These are phyloP conservation scores for Echeneis naucrates DNA, from an alignment of 2,797 vertebrate species.

Conservation along the genomic window DNA sequence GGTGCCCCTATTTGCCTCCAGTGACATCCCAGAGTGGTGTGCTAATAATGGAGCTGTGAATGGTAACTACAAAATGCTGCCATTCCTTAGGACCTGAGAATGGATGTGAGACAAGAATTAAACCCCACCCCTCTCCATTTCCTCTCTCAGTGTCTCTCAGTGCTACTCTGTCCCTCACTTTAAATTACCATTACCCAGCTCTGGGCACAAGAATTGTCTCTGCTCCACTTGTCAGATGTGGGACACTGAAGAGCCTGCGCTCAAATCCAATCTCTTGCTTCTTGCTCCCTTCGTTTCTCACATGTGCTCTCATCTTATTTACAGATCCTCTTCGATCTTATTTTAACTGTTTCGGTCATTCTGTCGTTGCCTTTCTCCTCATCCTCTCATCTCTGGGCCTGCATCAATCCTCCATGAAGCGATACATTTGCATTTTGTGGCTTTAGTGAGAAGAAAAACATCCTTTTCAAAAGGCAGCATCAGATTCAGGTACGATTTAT, in stretches of 20 bases:
- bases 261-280: slow-evolving; percentile 43
- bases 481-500: slow-evolving; percentile 45
- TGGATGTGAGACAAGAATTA: slow-evolving; percentile 63
- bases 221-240: slow-evolving; percentile 82
- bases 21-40: slow-evolving; percentile 74
- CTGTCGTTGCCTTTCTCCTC: slow-evolving; percentile 18
- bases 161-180: slow-evolving; percentile 75
- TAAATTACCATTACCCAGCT: slow-evolving; percentile 78
- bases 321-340: slow-evolving; percentile 40
- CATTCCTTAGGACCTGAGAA: slow-evolving; percentile 57
- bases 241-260: slow-evolving; percentile 63
- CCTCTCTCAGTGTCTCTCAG: slow-evolving; percentile 52
- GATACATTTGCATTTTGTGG: slow-evolving; percentile 2
- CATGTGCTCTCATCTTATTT: slow-evolving; percentile 40
- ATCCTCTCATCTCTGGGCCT: slow-evolving; percentile 5
- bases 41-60: slow-evolving; percentile 78
- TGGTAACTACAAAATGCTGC: slow-evolving; percentile 59
- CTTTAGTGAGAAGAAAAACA: slow-evolving; percentile 14
- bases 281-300: slow-evolving; percentile 25
- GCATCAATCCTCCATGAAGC: slow-evolving; percentile 9
- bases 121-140: slow-evolving; percentile 24
- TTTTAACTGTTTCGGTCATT: slow-evolving; percentile 23
- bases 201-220: slow-evolving; percentile 68
- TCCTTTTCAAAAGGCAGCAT: slow-evolving; percentile 15
- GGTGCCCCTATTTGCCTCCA: slow-evolving; percentile 75